phyloP scores from a whole-genome alignment of 2,797 vertebrate genomes.

The Siniperca undulata region DNA sequence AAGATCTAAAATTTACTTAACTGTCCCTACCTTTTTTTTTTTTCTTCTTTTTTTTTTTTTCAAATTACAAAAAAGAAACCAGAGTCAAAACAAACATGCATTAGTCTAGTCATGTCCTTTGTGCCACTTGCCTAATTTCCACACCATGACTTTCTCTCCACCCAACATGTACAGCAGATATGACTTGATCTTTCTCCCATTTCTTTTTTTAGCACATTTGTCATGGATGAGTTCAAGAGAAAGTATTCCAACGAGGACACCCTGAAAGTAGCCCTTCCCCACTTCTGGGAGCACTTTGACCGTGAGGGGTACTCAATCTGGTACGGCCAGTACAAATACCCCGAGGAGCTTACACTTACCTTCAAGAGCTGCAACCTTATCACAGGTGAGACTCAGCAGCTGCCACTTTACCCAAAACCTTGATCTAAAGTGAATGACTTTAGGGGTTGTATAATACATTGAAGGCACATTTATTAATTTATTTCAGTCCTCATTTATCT shows the following conservation, averaged over 20 bases:
- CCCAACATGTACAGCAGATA: not conserved
- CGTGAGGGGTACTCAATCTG: slow-evolving; percentile 93
- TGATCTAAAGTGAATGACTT: not conserved
- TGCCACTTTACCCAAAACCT: not conserved
- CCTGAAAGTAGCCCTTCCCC: slow-evolving; percentile 88
- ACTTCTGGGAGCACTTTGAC: slow-evolving; percentile 96
- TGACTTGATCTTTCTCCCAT: not conserved
- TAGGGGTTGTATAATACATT: not conserved
- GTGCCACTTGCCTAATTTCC: not conserved
- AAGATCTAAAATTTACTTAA: not conserved
- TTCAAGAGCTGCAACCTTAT: slow-evolving; percentile 99
- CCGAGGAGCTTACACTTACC: slow-evolving; percentile 88
- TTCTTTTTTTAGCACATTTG: slow-evolving; percentile 83
- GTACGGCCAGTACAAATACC: slow-evolving; percentile 91
- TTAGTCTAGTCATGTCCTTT: not conserved
- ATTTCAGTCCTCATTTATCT: not conserved
- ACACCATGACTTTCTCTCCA: not conserved
- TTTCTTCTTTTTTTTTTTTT: no score
- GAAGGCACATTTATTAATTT: not conserved
- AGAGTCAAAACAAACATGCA: not conserved
- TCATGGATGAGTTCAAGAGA: slow-evolving; percentile 96
- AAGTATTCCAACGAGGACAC: slow-evolving; percentile 98
- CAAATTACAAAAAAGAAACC: not conserved
- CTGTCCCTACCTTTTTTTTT: no score
- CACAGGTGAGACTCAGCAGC: slow-evolving; percentile 82